Base-by-base conservation (phyloP, 2,113 vertebrate species). In the Ictidomys tridecemlineatus region DNA sequence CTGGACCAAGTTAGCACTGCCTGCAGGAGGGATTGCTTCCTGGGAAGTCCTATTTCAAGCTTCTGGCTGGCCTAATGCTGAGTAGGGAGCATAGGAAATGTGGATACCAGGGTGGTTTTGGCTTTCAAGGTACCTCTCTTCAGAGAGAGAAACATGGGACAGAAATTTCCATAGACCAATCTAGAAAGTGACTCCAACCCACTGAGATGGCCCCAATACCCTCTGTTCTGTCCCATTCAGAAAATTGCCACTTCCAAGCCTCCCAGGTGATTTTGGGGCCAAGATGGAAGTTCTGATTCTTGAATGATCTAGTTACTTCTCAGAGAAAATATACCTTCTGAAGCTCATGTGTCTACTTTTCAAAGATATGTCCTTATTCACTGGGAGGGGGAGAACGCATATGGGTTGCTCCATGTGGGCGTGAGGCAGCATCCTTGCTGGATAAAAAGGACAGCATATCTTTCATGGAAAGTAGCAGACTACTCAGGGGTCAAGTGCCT, bases 21-120 rank as follows among this genome's bases (percentile, higher is more conserved):
- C 67, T 74, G 7, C 8, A 20, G 17, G 37, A 94, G 86, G 89
- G 79, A 70, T 13, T 17, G 74, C 86, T 97, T 97, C 96, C 96
- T 93, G 93, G 96, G 85, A 97, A 93, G 89, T 53, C 89, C 96
- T 51, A 93, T 79, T 96, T 96, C 95, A 89, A 84, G 77, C 65
- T 87, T 67, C 73, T 61, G n/a, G 28, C 77, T 74, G 30, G 32
- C 83, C 16, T 4, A 61, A 63, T 1, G 0, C 83, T 56, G 53
- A 53, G 45, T 20, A 39, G 63, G 32, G 42, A 79, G 48, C 76
- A 32, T 5, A 18, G 28, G 74, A 39, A 34, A 61, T 10, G 14
- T 61, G 85, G 80, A 86, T 74, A 42, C 30, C 79, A 48, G 28
- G 61, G 45, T 18, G 61, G 42, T 84, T 67, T 76, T 39, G n/a